These are phyloP conservation scores for Caenorhabditis sp. DNA, from an alignment of 2,888 invertebrate species.

Conservation along the genomic window DNA sequence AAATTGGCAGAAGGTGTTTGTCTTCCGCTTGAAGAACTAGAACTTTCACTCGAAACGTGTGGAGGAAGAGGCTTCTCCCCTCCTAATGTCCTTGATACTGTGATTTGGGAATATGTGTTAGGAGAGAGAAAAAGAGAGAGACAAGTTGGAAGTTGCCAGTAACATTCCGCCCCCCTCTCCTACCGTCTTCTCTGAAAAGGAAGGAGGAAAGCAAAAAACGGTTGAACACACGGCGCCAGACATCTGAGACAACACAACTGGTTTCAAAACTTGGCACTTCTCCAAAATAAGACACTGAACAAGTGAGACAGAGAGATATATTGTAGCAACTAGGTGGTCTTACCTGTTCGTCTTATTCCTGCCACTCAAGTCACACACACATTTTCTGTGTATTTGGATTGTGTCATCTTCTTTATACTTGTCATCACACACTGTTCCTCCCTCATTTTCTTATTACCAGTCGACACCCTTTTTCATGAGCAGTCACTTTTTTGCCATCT, in stretches of 20 bases:
- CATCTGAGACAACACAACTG: constrained; percentile 58
- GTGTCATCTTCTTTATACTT: constrained; percentile 32
- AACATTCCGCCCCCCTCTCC: constrained; percentile 28
- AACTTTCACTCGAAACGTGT: constrained; percentile 51
- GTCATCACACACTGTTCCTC: neutral
- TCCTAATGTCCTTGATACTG: constrained; percentile 60
- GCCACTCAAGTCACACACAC: constrained; percentile 50
- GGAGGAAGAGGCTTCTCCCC: constrained; percentile 25
- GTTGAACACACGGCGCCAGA: constrained; percentile 45
- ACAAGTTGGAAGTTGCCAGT: constrained; percentile 51
- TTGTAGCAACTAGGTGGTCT: constrained; percentile 55
- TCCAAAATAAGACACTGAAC: constrained; percentile 54
- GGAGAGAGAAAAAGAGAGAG: no score
- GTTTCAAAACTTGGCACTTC: constrained; percentile 60
- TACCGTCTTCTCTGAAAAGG: neutral
- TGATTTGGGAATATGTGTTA: constrained; percentile 57
- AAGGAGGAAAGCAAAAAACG: constrained; percentile 13
- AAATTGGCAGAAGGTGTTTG: constrained; percentile 23
- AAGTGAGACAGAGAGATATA: constrained; percentile 37
- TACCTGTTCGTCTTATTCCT: constrained; percentile 64
- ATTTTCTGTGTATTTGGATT: constrained; percentile 23
- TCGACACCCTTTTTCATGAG: constrained; percentile 16
- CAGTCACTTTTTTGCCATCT: constrained; percentile 9
- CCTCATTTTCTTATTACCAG: constrained; percentile 2
- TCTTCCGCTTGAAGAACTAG: constrained; percentile 52